Base-by-base conservation (phyloP, 2,113 vertebrate genomes). In the Salvelinus alpinus region DNA sequence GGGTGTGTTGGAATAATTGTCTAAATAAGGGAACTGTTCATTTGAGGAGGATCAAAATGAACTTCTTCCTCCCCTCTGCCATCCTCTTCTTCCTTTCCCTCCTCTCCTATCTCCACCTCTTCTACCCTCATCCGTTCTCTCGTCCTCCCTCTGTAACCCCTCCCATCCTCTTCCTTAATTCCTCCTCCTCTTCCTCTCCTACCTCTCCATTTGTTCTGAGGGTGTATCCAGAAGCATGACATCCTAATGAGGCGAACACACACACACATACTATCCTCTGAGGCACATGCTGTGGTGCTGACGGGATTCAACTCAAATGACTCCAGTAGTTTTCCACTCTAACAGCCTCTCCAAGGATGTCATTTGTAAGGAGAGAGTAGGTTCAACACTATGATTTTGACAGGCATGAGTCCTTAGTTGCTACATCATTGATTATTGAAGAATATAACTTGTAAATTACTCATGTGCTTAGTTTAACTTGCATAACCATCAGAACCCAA, bases 201-300 rank as follows among this genome's bases (percentile, higher is more conserved):
- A 44, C 9, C 9, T 2, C 38, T 44, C 38, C 9, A 5, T 20
- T 25, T 38, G n/a, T 12, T 22, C 47, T 44, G 34, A 38, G 34
- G 34, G 80, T 24, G 2, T 2, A 29, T 13, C 13, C 18, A 22
- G 25, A 11, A n/a, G 25, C 74, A 81, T 75, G 73, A 80, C 80
- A 77, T 64, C 72, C 48, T 73, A 68, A 84, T 80, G 71, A 76
- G 74, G 78, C 59, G 70, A n/a, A 80, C 31, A 34, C 31, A 31
- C 5, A 31, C 31, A 31, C 31, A 31, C 31, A 31, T 5, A 31
- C 31, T 57, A 20, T 57, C 18, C 20, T 8, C 20, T 3, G 20
- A 8, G 22, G 20, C 5, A 5, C 51, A 57, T 57, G 54, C 16
- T 57, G 54, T 14, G 13, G 54, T 57, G 13, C 20, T 57, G 54